Evolutionary conservation across 1,140 invertebrate species (phyloP), one percentile per base, ranked within the genome.

Genomic region (Lepeophtheirus salmonis): DNA sequence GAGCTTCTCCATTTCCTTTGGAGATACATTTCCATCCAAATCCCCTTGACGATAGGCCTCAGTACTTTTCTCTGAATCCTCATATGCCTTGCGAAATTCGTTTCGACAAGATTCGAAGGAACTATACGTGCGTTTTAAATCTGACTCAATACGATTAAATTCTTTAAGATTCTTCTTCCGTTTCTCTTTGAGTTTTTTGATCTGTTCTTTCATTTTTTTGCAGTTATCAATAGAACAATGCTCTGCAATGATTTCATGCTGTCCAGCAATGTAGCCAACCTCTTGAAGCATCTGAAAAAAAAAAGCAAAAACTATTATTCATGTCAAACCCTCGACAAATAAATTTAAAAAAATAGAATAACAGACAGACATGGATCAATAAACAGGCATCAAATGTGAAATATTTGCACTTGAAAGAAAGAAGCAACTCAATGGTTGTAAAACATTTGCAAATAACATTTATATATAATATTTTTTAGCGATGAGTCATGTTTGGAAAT

Each of bases 141-240:
- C 55, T 13, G 55, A 23, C 20, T 2, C 16, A 14, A 57, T 14
- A 14, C 25, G 21, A n/a, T 57, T 25, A 41, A 17, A 17, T 17
- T 57, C 55, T 21, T 57, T 57, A 17, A 41, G 16, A 25, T 57
- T 57, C 16, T 41, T 57, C 55, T 41, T 25, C 23, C 26, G 23
- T 14, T 17, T 57, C 2, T 57, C 55, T 57, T 57, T 54, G 3
- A 57, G 22, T n/a, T 57, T 25, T n/a, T 57, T 57, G 55, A 41
- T 23, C 16, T 41, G 21, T 2, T 57, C 55, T 24, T 57, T 21
- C 3, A 57, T 30, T 2, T 30, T 41, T 24, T 57, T 57, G 55
- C 25, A 57, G 55, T 17, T 26, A 14, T 50, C 55, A 14, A 23
- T 2, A 1, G 26, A 17, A n/a, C 17, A 41, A 3, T 21, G 20